Base-by-base conservation (phyloP, 2,797 vertebrate species). In the Esox masquinongy region DNA sequence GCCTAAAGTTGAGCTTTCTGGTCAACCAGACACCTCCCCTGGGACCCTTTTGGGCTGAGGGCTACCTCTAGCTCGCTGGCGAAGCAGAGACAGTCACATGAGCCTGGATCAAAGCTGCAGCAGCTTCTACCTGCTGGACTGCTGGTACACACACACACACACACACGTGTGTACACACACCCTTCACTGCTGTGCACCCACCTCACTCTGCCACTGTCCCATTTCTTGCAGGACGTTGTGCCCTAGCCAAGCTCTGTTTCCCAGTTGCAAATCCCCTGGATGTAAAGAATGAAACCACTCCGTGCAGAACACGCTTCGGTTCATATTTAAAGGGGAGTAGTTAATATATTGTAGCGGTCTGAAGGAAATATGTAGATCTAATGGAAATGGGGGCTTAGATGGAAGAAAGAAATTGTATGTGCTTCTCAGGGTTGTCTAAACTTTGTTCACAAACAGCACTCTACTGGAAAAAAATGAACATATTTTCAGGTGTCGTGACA, bases 81-180 rank as follows among this genome's bases (percentile, higher is more conserved):
- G 92, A 87, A 94, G 91, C 91, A 86, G 82, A 80, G 80, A 92
- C 88, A 94, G 97, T 96, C 93, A 98, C 95, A 93, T 96, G 97
- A 99, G 95, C 95, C 95, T 90, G 90, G 95, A 97, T 98, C 97
- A 99, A 98, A 98, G 97, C 56, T 61, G 56, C 22, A 11, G 78
- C 88, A 89, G 85, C 90, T 93, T 92, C 91, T 92, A 87, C 90
- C 79, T 74, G 74, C 73, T 61, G 56, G 56, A 61, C 82, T 67
- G 64, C 29, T 74, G 16, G n/a, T 12, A 11, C 16, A 73, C 75
- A 79, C 43, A 77, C 59, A 68, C 61, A 73, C 31, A 76, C 82
- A 79, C 74, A 73, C 76, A 79, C 77, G 79, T 74, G 74, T 72
- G 73, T 26, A 77, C 71, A 71, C 68, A 72, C 64, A 50, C 56